Conservation (phyloP, 2,797 vertebrate species). For the Leptoclinus maculatus region DNA sequence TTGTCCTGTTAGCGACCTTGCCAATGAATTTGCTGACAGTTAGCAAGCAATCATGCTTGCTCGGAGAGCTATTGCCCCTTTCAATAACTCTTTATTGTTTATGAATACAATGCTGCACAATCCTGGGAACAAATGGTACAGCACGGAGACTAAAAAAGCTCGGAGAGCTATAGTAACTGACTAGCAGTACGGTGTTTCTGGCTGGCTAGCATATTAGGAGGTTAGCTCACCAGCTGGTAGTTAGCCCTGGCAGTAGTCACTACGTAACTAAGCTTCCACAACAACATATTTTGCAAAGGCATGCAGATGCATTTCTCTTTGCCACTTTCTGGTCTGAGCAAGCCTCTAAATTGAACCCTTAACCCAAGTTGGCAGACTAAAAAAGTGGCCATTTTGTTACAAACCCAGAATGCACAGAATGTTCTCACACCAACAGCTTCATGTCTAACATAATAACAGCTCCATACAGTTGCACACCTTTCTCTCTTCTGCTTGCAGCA, state of each 20-base stretch:
- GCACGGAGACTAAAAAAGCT: background rate
- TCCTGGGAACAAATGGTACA: background rate
- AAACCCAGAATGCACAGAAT: slow-evolving; percentile 7
- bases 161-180: background rate
- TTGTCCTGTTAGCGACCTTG: background rate
- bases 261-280: background rate
- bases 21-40: background rate
- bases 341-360: background rate
- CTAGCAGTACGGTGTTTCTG: background rate
- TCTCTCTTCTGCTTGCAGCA: slow-evolving; percentile 3
- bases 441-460: slow-evolving; percentile 8
- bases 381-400: background rate
- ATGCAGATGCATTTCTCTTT: too few species aligned
- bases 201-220: background rate
- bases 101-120: slow-evolving; percentile 1
- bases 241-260: background rate
- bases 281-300: background rate
- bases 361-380: background rate
- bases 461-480: slow-evolving; percentile 14
- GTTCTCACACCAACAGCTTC: slow-evolving; percentile 10
- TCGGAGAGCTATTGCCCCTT: background rate
- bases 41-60: background rate
- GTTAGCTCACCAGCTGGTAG: slow-evolving; percentile 4
- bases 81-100: slow-evolving; percentile 1
- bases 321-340: background rate